phyloP scores from a whole-genome alignment of 2,888 invertebrate species.

The Zonitis immaculata region DNA sequence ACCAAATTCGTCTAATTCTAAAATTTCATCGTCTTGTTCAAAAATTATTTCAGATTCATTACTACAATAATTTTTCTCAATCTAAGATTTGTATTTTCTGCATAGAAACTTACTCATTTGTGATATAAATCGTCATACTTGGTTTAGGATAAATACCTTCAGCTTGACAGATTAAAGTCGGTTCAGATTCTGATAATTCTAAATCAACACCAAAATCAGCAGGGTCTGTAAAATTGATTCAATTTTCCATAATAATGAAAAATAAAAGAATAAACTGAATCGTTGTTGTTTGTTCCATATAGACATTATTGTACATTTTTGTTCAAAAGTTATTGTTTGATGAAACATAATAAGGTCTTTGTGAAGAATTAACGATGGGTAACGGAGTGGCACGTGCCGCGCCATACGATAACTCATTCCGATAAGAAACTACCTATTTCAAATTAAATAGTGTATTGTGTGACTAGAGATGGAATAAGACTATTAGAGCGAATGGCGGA shows the following conservation, averaged over 20 bases:
- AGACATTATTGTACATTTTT: too few species aligned
- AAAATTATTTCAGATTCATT: slow-evolving; percentile 30
- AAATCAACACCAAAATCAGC: slow-evolving; percentile 7
- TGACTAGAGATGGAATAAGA: too few species aligned
- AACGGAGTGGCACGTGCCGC: slow-evolving; percentile 38
- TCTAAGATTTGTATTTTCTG: too few species aligned
- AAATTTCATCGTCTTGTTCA: slow-evolving; percentile 25
- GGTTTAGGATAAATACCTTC: slow-evolving; percentile 57
- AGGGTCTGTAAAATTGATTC: slow-evolving; percentile 6
- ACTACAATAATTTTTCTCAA: too few species aligned
- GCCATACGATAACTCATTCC: slow-evolving; percentile 14
- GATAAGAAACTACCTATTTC: not conserved
- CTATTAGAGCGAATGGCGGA: too few species aligned
- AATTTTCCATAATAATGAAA: not conserved
- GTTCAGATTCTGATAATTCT: not conserved
- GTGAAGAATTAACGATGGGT: slow-evolving; percentile 35
- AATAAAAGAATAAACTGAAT: too few species aligned
- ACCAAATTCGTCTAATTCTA: slow-evolving; percentile 38
- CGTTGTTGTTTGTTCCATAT: too few species aligned
- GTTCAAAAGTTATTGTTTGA: not conserved
- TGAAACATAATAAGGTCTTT: slow-evolving; percentile 24
- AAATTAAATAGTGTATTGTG: not conserved
- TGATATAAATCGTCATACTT: slow-evolving; percentile 41
- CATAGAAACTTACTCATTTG: slow-evolving; percentile 37
- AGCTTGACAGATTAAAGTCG: slow-evolving; percentile 49